These are phyloP conservation scores for Micromys minutus DNA, from an alignment of 2,113 vertebrate genomes.

Conservation along the genomic window DNA sequence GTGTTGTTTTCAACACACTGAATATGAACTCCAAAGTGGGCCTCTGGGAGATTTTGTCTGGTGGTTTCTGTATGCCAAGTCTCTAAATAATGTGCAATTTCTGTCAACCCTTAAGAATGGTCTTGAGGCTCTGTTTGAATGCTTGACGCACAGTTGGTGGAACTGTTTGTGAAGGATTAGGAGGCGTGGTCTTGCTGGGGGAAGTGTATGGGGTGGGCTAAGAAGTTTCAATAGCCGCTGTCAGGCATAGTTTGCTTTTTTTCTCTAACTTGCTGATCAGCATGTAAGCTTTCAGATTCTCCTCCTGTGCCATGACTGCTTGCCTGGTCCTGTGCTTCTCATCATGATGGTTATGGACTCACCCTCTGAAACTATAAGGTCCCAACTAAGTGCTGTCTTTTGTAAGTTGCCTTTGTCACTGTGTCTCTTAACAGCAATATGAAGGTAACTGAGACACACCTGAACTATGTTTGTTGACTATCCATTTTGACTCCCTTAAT, in stretches of 20 bases:
- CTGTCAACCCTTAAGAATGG: neutral
- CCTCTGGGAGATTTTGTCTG: neutral
- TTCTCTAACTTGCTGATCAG: neutral
- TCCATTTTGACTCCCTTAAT: neutral
- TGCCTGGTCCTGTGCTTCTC: neutral
- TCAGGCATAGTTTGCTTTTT: neutral
- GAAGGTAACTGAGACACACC: neutral
- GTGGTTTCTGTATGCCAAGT: neutral
- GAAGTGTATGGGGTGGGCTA: neutral
- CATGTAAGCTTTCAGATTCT: neutral
- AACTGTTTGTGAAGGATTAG: neutral
- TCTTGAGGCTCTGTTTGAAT: neutral
- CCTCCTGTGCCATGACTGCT: neutral
- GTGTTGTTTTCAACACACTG: neutral
- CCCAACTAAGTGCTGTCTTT: neutral
- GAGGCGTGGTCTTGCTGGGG: neutral
- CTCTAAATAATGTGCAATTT: neutral
- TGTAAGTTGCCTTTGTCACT: neutral
- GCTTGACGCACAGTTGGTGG: neutral
- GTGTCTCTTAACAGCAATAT: neutral
- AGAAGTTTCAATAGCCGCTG: neutral
- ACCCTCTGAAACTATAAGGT: neutral
- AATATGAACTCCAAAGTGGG: rapidly evolving
- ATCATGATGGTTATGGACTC: neutral
- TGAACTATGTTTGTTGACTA: neutral